These are phyloP conservation scores for Orchestes rusci DNA, from an alignment of 2,888 invertebrate species.

Conservation along the genomic window DNA sequence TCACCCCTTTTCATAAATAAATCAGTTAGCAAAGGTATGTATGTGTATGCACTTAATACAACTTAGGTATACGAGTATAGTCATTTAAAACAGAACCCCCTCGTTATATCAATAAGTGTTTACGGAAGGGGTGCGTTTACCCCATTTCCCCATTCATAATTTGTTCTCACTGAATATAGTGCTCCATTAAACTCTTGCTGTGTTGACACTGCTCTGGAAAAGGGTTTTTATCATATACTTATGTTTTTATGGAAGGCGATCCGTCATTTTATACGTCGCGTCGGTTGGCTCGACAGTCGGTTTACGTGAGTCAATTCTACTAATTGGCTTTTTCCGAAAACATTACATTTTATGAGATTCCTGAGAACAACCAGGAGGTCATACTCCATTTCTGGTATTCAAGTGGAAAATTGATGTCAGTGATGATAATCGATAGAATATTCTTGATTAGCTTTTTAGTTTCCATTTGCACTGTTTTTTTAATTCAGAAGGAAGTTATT, in stretches of 20 bases:
- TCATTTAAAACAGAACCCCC: slow-evolving; percentile 16
- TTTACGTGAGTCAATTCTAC: too few species aligned
- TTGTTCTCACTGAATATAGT: slow-evolving; percentile 15
- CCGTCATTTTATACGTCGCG: slow-evolving; percentile 6
- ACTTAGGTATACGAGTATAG: slow-evolving; percentile 14
- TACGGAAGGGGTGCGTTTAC: slow-evolving; percentile 23
- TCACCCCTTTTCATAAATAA: slow-evolving; percentile 18
- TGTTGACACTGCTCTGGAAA: slow-evolving; percentile 18
- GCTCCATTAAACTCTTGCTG: slow-evolving; percentile 18
- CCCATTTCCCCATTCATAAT: slow-evolving; percentile 21
- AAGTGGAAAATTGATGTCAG: too few species aligned
- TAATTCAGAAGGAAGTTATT: too few species aligned
- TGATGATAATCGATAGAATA: too few species aligned
- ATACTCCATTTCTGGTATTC: too few species aligned
- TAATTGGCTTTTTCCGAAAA: too few species aligned
- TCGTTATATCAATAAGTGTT: slow-evolving; percentile 25
- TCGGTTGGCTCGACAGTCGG: too few species aligned
- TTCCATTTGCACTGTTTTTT: too few species aligned
- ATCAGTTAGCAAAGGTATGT: slow-evolving; percentile 19
- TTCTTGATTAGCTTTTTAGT: too few species aligned
- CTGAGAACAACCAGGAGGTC: too few species aligned
- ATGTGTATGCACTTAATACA: slow-evolving; percentile 20
- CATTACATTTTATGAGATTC: too few species aligned
- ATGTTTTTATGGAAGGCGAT: too few species aligned
- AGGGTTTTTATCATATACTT: slow-evolving; percentile 16